phyloP scores from a whole-genome alignment of 2,113 vertebrate genomes.

The Cynoglossus semilaevis region DNA sequence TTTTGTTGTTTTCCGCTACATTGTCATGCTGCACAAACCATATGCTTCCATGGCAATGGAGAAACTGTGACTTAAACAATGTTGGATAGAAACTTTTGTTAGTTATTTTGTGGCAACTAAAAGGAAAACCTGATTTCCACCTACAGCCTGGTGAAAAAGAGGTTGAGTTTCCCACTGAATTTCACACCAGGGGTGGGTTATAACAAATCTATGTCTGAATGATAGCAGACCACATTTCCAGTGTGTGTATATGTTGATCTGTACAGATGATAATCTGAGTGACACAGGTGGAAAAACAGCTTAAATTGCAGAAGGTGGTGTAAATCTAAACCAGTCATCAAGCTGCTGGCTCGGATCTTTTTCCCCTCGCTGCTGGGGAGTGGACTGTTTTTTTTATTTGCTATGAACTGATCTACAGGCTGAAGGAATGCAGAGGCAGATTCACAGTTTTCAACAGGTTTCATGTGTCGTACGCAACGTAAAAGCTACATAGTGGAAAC shows the following conservation, averaged over 20 bases:
- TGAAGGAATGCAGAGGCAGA: conserved; percentile 8
- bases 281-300: conserved; percentile 25
- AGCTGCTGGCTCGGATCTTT: conserved; percentile 10
- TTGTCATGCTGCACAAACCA: background rate
- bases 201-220: background rate
- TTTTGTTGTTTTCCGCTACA: no score
- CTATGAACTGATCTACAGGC: background rate
- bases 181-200: no score
- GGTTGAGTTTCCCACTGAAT: no score
- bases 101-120: no score
- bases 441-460: background rate
- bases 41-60: conserved; percentile 3
- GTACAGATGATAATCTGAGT: conserved; percentile 37
- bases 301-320: conserved; percentile 11
- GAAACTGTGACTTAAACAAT: conserved; percentile 1
- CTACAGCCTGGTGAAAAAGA: no score
- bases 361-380: background rate
- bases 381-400: background rate
- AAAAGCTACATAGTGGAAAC: no score
- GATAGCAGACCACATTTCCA: background rate
- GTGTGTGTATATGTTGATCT: background rate
- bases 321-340: conserved; percentile 42
- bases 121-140: no score
- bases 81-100: background rate
- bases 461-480: no score